Conservation (phyloP, 2,888 invertebrate species). For the Smittia aterrima region DNA sequence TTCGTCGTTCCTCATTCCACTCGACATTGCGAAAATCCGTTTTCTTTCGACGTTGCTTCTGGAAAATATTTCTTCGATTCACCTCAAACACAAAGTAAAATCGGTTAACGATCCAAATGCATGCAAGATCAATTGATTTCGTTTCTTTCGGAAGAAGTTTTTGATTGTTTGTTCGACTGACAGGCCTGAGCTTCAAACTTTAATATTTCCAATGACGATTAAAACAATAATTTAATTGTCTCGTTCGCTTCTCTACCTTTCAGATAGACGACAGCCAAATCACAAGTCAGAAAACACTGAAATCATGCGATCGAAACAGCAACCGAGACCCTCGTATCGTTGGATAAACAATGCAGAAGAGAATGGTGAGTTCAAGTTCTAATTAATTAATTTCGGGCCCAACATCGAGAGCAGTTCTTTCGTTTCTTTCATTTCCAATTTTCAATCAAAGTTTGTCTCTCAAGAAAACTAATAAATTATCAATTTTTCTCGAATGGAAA, state of each 20-base stretch:
- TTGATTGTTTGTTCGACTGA: neutral
- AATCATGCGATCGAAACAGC: slow-evolving; percentile 70
- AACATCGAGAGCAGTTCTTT: neutral
- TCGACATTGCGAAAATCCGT: too few species aligned
- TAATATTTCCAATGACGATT: slow-evolving; percentile 2
- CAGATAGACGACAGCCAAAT: slow-evolving; percentile 23
- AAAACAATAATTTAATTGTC: slow-evolving; percentile 29
- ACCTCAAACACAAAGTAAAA: neutral
- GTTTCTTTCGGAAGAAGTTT: neutral
- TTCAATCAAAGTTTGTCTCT: neutral
- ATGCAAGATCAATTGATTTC: slow-evolving; percentile 22
- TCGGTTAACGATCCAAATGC: slow-evolving; percentile 14
- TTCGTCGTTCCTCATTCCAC: too few species aligned
- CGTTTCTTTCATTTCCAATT: neutral
- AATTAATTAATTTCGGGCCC: slow-evolving; percentile 7
- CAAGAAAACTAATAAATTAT: neutral
- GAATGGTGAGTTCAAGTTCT: slow-evolving; percentile 56
- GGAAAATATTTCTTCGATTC: neutral
- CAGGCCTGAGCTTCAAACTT: neutral
- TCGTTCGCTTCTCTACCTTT: slow-evolving; percentile 43
- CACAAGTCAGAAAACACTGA: slow-evolving; percentile 49
- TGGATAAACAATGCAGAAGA: slow-evolving; percentile 64
- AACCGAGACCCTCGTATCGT: slow-evolving; percentile 68
- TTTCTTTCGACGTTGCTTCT: neutral
- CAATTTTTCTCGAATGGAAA: neutral